Evolutionary conservation across 1,140 invertebrate genomes (phyloP), one percentile per base, ranked within the genome.

Genomic region (Zaprionus kolodkinae): DNA sequence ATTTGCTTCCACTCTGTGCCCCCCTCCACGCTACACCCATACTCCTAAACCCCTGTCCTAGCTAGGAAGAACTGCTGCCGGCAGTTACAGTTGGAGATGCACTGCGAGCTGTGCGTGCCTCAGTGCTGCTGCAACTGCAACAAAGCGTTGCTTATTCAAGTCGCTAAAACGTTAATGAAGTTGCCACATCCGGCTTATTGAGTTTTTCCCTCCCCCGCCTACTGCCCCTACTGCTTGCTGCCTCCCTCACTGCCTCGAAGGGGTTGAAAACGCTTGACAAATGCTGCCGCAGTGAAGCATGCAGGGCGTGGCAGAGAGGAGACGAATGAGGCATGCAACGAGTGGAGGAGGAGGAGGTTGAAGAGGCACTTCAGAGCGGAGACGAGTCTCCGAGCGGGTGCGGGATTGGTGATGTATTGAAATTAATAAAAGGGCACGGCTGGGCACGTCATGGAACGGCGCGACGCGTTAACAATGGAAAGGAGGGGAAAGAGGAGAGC

Each of bases 361-460:
- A 71, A 77, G 81, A 45, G 78, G 78, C 72, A 48, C 74, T 45
- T 72, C 71, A 72, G 43, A 76, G 40, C 40, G 6, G 0, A 38
- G 40, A 15, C 7, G 33, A 52, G 45, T 27, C 35, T 45, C 11
- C 17, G 27, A 40, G 40, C 38, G 3, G 10, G 13, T 40, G 15
- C 33, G 30, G 48, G 35, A 38, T 67, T 63, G 68, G 15, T 63
- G 76, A 87, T 82, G 84, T 77, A 86, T 79, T 77, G 84, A 86
- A 88, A 86, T 86, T 86, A 86, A 82, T 87, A 70, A 83, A 83
- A 82, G 79, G 79, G 76, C 76, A 79, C 84, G 55, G 56, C 72
- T 67, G 75, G 38, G 57, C 63, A 62, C 66, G 65, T 69, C 72
- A 69, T 62, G 74, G 45, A 72, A 64, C 74, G 33, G 1, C 7